Evolutionary conservation across 2,797 vertebrate genomes (phyloP).

Genomic region (Acridotheres tristis): DNA sequence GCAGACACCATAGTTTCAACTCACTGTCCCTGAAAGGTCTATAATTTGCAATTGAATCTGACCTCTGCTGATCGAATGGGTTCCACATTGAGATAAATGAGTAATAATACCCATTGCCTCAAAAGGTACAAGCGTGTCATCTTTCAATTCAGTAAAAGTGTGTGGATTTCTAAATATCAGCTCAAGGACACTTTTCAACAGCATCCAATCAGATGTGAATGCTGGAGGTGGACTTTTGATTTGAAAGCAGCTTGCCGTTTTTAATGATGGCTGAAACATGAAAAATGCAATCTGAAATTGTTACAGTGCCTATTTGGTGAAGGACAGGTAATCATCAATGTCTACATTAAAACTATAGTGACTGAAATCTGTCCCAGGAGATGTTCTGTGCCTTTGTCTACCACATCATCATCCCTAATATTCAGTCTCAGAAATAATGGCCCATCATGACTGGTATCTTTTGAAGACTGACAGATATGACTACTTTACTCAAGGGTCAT

Average conservation of each 20-base stretch:
- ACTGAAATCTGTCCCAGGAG: constrained; percentile 35
- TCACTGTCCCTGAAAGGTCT: not conserved
- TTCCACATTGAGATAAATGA: not conserved
- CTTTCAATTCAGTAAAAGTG: not conserved
- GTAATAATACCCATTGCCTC: not conserved
- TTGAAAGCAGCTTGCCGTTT: not conserved
- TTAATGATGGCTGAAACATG: not conserved
- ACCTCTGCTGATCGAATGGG: not conserved
- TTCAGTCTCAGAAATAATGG: constrained; percentile 20
- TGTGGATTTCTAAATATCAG: not conserved
- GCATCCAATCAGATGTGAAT: not conserved
- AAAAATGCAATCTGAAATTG: constrained; percentile 36
- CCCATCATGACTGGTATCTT: not conserved
- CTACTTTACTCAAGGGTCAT: constrained; percentile 9
- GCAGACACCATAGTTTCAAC: not conserved
- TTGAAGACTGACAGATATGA: constrained; percentile 33
- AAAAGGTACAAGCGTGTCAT: not conserved
- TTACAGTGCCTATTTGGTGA: not conserved
- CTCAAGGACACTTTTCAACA: constrained; percentile 6
- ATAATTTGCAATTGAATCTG: not conserved
- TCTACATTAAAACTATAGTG: not conserved
- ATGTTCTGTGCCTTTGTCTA: constrained; percentile 2
- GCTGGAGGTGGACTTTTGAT: not conserved
- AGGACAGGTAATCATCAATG: constrained; percentile 31
- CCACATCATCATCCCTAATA: not conserved